These are phyloP conservation scores for Scaptomyza cyrtandrae DNA, from an alignment of 2,888 invertebrate species.

Conservation along the genomic window DNA sequence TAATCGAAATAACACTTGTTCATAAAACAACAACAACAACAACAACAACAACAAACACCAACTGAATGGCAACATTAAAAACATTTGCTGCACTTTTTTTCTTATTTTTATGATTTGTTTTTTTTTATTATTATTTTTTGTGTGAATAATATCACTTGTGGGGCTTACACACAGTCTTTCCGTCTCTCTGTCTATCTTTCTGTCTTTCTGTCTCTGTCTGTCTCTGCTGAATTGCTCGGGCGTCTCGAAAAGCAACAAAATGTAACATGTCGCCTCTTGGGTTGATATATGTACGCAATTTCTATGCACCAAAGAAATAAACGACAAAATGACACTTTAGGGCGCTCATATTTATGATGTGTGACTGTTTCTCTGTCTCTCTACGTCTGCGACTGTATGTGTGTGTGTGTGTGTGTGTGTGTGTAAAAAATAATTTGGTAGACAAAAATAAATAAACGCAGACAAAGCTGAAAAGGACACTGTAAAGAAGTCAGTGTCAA, in stretches of 20 bases:
- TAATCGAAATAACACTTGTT: slow-evolving; percentile 13
- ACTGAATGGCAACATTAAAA: slow-evolving; percentile 27
- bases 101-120: background rate
- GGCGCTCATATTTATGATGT: slow-evolving; percentile 63
- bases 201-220: background rate
- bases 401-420: slow-evolving; percentile 11
- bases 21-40: background rate
- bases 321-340: slow-evolving; percentile 64
- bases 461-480: slow-evolving; percentile 37
- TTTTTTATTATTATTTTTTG: background rate
- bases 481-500: slow-evolving; percentile 25
- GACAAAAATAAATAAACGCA: slow-evolving; percentile 49
- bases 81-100: slow-evolving; percentile 20
- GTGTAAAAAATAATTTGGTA: slow-evolving; percentile 45
- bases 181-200: background rate
- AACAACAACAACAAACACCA: slow-evolving; percentile 3
- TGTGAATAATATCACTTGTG: slow-evolving; percentile 11
- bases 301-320: slow-evolving; percentile 50
- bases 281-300: slow-evolving; percentile 46
- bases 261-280: slow-evolving; percentile 27
- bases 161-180: background rate
- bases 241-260: slow-evolving; percentile 24
- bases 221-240: slow-evolving; percentile 47
- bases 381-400: background rate
- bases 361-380: slow-evolving; percentile 22